Percentiles rank a stretch among this genome's conserved stretches.
phyloP scores from a whole-genome alignment of 2,113 vertebrate genomes.

The Pluvianellus socialis region DNA sequence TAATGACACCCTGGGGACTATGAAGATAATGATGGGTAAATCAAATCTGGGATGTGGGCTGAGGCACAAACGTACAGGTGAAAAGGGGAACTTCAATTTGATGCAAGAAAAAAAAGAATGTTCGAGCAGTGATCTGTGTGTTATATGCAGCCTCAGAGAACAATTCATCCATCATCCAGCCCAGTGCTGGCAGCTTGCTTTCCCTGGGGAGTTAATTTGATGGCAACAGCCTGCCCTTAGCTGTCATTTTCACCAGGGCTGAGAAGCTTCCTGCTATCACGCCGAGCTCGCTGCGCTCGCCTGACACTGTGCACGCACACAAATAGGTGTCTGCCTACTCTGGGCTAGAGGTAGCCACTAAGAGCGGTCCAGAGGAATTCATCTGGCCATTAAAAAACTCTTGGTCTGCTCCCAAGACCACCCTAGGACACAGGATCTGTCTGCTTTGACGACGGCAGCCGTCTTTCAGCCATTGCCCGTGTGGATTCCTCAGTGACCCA shows the following conservation, averaged over 20 bases:
- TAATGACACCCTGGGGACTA: neutral
- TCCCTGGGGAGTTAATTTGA: constrained; percentile 32
- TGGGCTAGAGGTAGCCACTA: neutral
- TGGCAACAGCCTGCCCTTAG: neutral
- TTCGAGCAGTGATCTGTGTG: neutral
- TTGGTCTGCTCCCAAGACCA: neutral
- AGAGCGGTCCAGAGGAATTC: neutral
- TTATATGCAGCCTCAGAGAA: neutral
- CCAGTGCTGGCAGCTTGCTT: constrained; percentile 18
- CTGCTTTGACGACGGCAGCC: neutral
- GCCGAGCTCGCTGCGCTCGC: accelerated
- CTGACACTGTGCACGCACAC: neutral
- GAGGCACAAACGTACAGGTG: neutral
- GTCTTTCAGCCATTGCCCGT: neutral
- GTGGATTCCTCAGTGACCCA: neutral
- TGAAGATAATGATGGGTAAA: neutral
- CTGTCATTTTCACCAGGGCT: neutral
- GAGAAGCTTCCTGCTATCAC: neutral
- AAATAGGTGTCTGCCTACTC: neutral
- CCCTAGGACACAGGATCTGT: neutral
- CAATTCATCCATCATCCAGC: constrained; percentile 18
- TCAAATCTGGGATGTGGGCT: neutral
- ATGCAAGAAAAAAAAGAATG: neutral
- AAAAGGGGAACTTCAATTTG: neutral
- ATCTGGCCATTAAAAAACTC: neutral